Base-by-base conservation (phyloP, 2,113 vertebrate genomes). In the Microcebus lehilahytsara region DNA sequence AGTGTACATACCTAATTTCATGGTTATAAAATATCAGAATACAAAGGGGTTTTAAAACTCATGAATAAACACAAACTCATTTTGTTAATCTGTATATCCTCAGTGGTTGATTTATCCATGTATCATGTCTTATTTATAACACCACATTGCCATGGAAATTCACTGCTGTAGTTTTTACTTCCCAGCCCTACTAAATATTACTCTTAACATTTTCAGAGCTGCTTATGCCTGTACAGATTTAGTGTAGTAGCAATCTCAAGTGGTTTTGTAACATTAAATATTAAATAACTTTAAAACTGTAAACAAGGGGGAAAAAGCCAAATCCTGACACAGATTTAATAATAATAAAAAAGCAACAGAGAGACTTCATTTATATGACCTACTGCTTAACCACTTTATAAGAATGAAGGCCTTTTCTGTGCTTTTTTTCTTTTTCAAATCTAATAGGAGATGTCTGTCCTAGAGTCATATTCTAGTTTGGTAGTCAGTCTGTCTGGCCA, bases 241-340 rank as follows among this genome's bases (percentile, higher is more conserved):
- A 98, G 95, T 92, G 90, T 91, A 96, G 84, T 75, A 83, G 67
- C 80, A 42, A 60, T 98, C 96, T 97, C 95, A 96, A 98, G 74
- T 97, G 95, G 49, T 85, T 89, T 92, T 92, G 22, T 97, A 97
- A 93, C 84, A 96, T 97, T 98, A 98, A 98, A 97, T 98, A 98
- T 98, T 98, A 97, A 98, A 92, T 94, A 97, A 96, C 89, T 97
- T 98, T 94, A 94, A 97, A 97, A 96, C 71, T 95, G 87, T 80
- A 96, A 72, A 97, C 89, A 96, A 97, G 90, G 93, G 93, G 86
- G 64, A 97, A 97, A 98, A 42, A 91, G 85, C 83, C 85, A 98
- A 95, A 93, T 97, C 87, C 93, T 86, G 80, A 97, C 71, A 83
- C 91, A 89, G 94, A 94, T 96, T 93, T 97, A 97, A 96, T 95